Conservation (phyloP, 2,888 invertebrate species). For the Rhagonycha lutea region DNA sequence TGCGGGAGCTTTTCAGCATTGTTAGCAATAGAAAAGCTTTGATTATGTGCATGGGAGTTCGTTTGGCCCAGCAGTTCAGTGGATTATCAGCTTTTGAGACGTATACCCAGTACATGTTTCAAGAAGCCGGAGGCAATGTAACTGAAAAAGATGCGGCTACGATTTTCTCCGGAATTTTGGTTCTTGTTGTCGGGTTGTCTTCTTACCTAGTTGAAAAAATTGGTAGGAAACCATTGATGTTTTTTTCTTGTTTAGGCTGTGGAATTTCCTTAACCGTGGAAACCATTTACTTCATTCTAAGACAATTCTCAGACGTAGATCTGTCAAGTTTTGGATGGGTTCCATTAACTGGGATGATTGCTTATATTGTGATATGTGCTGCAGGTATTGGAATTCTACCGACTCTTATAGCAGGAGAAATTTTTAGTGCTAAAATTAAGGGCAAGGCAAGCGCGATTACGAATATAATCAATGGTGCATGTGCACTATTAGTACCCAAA, state of each 20-base stretch:
- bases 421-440: constrained; percentile 45
- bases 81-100: constrained; percentile 40
- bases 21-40: constrained; percentile 41
- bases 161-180: constrained; percentile 36
- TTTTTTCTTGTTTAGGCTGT: constrained; percentile 36
- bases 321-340: constrained; percentile 39
- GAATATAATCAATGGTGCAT: constrained; percentile 32
- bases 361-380: constrained; percentile 32
- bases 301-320: constrained; percentile 34
- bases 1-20: constrained; percentile 41
- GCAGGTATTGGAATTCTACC: constrained; percentile 44
- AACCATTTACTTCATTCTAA: constrained; percentile 40
- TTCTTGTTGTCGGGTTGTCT: constrained; percentile 23
- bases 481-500: constrained; percentile 37
- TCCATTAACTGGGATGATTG: constrained; percentile 44
- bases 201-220: constrained; percentile 37
- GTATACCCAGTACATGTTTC: constrained; percentile 43
- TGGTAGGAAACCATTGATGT: constrained; percentile 39
- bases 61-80: constrained; percentile 41
- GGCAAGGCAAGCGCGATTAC: constrained; percentile 40
- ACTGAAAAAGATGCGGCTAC: constrained; percentile 42
- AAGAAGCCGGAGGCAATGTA: constrained; percentile 41
- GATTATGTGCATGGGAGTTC: constrained; percentile 39
- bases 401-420: constrained; percentile 44
- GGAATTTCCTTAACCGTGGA: constrained; percentile 32